These are phyloP conservation scores for Eulithis prunata DNA, from an alignment of 2,888 invertebrate species.

Conservation along the genomic window DNA sequence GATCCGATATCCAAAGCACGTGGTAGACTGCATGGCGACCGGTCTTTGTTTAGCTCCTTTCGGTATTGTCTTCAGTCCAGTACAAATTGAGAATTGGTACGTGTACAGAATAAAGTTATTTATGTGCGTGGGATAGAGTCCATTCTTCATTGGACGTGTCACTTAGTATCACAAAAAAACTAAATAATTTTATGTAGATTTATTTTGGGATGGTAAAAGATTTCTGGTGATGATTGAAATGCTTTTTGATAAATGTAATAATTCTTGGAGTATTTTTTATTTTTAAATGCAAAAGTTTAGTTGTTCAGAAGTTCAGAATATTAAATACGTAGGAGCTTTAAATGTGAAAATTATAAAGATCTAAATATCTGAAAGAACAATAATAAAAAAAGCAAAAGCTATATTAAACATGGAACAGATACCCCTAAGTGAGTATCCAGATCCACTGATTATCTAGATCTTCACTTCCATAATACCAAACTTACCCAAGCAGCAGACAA, in stretches of 20 bases:
- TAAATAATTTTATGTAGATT: neutral
- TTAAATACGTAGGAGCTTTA: too few relatives aligned
- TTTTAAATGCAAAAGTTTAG: too few relatives aligned
- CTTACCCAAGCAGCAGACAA: too few relatives aligned
- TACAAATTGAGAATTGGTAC: conserved; percentile 29
- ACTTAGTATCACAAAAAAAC: neutral
- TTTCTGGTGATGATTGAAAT: neutral
- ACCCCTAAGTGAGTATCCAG: too few relatives aligned
- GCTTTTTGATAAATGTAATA: neutral
- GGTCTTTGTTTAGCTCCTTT: conserved; percentile 49
- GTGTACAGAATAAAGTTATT: conserved; percentile 24
- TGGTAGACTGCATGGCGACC: conserved; percentile 57
- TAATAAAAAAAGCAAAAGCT: too few relatives aligned
- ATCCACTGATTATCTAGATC: too few relatives aligned
- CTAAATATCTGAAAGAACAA: too few relatives aligned
- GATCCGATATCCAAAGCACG: conserved; percentile 31
- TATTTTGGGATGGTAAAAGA: neutral
- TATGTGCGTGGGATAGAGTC: conserved; percentile 21
- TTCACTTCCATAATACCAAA: too few relatives aligned
- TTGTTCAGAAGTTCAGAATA: too few relatives aligned
- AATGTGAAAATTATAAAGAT: too few relatives aligned
- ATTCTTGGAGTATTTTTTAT: too few relatives aligned
- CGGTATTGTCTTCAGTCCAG: conserved; percentile 30
- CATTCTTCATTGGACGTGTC: conserved; percentile 12
- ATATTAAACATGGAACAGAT: too few relatives aligned